Base-by-base conservation (phyloP, 2,888 invertebrate species). In the Nephrotoma guestfalica region DNA sequence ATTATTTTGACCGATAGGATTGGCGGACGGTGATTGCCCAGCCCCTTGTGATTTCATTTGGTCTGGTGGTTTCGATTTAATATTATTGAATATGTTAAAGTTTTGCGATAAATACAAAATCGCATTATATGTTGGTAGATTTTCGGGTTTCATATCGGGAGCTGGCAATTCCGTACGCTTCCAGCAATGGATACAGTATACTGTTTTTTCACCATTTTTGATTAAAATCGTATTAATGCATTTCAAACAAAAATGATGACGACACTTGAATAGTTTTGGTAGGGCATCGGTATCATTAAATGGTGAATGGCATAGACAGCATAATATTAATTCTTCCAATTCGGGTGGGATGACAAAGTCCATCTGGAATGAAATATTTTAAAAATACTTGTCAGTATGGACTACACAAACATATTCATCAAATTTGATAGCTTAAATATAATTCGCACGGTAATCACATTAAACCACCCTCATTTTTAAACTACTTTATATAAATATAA, bases 161-260 rank as follows among this genome's bases (percentile, higher is more conserved):
- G 89, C 89, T 87, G 94, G 93, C 87, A 94, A 91, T 88, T 94
- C 95, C 87, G 95, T 95, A 88, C 94, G 93, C 91, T 95, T 95
- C 95, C 95, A 95, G 91, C 95, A 96, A 91, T 95, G 94, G 88
- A 94, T 93, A 90, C 95, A 96, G 90, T 94, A 94, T 88, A 95
- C 91, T 18, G 85, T 85, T 85, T 85, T 85, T 90, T 95, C 95
- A 89, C 93, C 93, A 87, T 94, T 95, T 90, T 94, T 94, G 90
- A 94, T 93, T 89, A 95, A 92, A 89, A 93, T 93, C 88, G 94
- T 93, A 89, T 94, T 94, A 90, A 95, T 94, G 92, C 95, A 96
- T 90, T 94, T 94, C 91, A 95, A 92, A 91, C 96, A 96, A 91
- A 95, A 95, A 92, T 95, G 94, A 91, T 96, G 96, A 90, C 95